Conservation (phyloP, 1,140 invertebrate genomes). For the Ostrea edulis region DNA sequence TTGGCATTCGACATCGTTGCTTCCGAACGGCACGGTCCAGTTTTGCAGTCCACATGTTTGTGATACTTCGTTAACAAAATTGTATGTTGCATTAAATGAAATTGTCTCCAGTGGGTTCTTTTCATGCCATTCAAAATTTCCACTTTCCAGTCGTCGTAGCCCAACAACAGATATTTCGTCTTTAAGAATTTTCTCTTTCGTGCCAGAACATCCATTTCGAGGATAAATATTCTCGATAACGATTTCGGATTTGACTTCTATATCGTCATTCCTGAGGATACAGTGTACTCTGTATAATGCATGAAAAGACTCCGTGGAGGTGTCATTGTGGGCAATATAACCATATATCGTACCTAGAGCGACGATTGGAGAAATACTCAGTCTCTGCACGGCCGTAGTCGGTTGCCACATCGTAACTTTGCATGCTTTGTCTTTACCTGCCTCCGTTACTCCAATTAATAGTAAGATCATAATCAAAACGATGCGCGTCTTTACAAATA, state of each 20-base stretch:
- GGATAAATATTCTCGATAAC: conserved; percentile 42
- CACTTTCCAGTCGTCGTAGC: conserved; percentile 9
- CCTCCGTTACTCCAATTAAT: not conserved
- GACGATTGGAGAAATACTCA: conserved; percentile 34
- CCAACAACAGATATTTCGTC: conserved; percentile 28
- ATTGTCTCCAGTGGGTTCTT: conserved; percentile 45
- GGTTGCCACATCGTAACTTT: conserved; percentile 43
- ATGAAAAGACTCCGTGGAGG: not conserved
- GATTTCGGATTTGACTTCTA: not conserved
- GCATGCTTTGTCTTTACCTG: not conserved
- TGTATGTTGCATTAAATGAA: conserved; percentile 28
- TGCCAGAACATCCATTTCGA: conserved; percentile 15
- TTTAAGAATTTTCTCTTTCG: not conserved
- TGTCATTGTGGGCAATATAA: conserved; percentile 18
- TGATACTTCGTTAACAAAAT: conserved; percentile 21
- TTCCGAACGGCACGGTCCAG: conserved; percentile 45
- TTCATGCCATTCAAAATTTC: conserved; percentile 48
- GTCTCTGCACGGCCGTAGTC: not conserved
- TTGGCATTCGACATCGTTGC: conserved; percentile 38
- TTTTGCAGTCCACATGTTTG: conserved; percentile 46
- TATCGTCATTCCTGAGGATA: conserved; percentile 22
- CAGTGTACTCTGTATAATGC: conserved; percentile 30
- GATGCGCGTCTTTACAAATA: not conserved
- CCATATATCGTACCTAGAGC: conserved; percentile 19
- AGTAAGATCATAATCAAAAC: not conserved